Percentiles rank a stretch among this genome's conserved stretches.
Conservation (phyloP, 2,888 invertebrate species). For the Cataglyphis albicans region DNA sequence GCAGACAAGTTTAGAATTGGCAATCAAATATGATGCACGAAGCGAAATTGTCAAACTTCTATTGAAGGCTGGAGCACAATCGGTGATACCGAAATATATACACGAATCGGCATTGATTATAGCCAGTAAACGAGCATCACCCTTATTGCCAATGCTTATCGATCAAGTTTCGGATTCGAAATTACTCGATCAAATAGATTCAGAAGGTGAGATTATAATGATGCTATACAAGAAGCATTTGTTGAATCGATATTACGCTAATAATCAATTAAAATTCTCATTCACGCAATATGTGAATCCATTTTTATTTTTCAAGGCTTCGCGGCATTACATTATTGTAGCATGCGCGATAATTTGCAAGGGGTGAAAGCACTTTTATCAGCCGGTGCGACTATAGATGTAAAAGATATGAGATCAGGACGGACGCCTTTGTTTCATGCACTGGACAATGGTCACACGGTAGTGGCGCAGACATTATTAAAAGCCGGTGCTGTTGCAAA, state of each 20-base stretch:
- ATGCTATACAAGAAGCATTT: background rate
- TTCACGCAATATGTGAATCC: background rate
- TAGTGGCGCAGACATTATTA: constrained; percentile 72
- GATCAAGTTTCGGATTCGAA: constrained; percentile 57
- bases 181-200: constrained; percentile 74
- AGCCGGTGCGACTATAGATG: constrained; percentile 77
- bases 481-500: constrained; percentile 74
- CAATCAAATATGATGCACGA: constrained; percentile 73
- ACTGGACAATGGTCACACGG: constrained; percentile 74
- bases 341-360: constrained; percentile 73
- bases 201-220: constrained; percentile 70
- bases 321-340: constrained; percentile 82
- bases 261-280: background rate
- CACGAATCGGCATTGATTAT: constrained; percentile 80
- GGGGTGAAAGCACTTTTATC: constrained; percentile 74
- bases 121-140: constrained; percentile 77
- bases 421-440: constrained; percentile 82
- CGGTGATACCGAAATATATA: constrained; percentile 65
- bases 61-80: constrained; percentile 79
- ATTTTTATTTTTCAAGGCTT: constrained; percentile 72
- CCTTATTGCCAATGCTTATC: constrained; percentile 73
- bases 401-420: constrained; percentile 80
- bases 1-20: constrained; percentile 82
- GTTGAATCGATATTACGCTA: background rate
- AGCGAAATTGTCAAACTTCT: constrained; percentile 75